Conservation (phyloP, 2,797 vertebrate genomes). For the Sebastes cheni region DNA sequence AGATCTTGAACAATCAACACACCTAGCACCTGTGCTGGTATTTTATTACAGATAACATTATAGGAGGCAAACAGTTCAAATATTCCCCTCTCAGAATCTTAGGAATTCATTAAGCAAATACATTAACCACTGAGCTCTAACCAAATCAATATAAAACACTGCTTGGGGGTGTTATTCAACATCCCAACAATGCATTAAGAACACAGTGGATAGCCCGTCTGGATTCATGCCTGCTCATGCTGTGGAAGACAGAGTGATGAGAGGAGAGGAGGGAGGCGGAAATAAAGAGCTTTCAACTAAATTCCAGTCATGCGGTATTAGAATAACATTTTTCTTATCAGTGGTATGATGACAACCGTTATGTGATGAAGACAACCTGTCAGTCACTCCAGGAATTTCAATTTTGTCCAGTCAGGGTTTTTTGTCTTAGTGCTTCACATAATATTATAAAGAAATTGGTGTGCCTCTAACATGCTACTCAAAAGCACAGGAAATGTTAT, state of each 20-base stretch:
- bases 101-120: slow-evolving; percentile 34
- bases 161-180: slow-evolving; percentile 11
- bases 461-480: neutral
- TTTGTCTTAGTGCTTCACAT: neutral
- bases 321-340: neutral
- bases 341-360: neutral
- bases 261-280: neutral
- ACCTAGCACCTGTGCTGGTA: neutral
- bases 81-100: neutral
- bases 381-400: slow-evolving; percentile 27
- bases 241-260: slow-evolving; percentile 2
- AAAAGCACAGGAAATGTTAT: neutral
- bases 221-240: slow-evolving; percentile 49
- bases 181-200: slow-evolving; percentile 10
- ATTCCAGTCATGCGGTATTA: slow-evolving; percentile 46
- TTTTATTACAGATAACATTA: neutral
- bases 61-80: neutral
- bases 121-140: neutral
- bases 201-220: slow-evolving; percentile 3
- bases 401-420: neutral
- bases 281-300: slow-evolving; percentile 7
- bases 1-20: neutral
- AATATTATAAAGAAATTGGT: neutral
- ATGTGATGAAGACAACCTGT: neutral
- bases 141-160: slow-evolving; percentile 17